Percentiles rank a stretch among this genome's conserved stretches.
These are phyloP conservation scores for Macquaria ambigua DNA, from an alignment of 2,113 vertebrate species.

Conservation along the genomic window DNA sequence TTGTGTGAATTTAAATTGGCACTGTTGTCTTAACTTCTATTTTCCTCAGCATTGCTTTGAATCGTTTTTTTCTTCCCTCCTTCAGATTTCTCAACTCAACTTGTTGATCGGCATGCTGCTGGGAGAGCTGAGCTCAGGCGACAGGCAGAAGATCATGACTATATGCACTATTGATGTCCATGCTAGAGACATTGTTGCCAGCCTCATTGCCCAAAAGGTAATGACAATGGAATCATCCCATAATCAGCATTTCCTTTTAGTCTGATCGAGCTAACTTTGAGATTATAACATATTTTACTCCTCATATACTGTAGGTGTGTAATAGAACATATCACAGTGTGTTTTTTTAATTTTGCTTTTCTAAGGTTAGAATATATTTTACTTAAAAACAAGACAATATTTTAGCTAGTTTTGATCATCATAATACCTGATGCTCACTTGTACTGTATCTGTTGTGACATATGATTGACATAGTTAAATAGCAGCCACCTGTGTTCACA, in stretches of 20 bases:
- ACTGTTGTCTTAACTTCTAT: not conserved
- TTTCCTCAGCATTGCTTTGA: not conserved
- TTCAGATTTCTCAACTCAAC: conserved; percentile 87
- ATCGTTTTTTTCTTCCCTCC: conserved; percentile 9
- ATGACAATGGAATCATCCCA: not conserved
- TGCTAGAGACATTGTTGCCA: conserved; percentile 86
- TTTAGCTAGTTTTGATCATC: not conserved
- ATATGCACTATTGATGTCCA: conserved; percentile 88
- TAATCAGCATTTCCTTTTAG: not conserved
- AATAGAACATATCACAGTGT: not conserved
- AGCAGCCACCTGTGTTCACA: conserved; percentile 51
- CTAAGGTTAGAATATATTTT: not conserved
- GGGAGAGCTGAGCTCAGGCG: conserved; percentile 84
- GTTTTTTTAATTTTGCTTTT: not conserved
- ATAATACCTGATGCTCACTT: not conserved
- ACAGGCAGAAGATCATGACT: conserved; percentile 90
- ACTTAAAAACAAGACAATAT: not conserved
- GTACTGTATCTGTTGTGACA: not conserved
- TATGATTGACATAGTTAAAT: conserved; percentile 13
- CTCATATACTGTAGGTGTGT: not conserved
- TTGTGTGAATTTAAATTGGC: not conserved
- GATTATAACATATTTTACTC: not conserved
- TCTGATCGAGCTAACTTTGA: not conserved
- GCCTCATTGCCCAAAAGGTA: conserved; percentile 87
- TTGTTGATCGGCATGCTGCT: conserved; percentile 85